Base-by-base conservation (phyloP, 2,888 invertebrate species). In the Troglohyphantes excavatus region DNA sequence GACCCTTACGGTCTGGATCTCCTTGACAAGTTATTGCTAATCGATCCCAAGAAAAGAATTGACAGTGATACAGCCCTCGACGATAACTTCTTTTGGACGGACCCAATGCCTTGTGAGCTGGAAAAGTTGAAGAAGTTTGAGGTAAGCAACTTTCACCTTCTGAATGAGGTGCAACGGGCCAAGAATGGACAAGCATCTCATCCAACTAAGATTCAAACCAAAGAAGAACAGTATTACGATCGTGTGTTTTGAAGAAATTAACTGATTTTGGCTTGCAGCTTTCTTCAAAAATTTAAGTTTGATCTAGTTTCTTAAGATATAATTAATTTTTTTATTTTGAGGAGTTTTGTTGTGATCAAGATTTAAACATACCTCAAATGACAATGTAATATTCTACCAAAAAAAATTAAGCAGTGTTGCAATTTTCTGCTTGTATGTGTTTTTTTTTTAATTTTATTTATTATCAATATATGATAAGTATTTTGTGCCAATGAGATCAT, bases 11-110 rank as follows among this genome's bases (percentile, higher is more conserved):
- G 98, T 0, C 96, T 99, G 93, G 98, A 99, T 93, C 94, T 99
- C 17, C 94, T 99, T 0, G 99, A 99, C 93, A 97, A 97, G 93
- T 94, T 99, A 26, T 94, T 99, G 65, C 96, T 97, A 11, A 94
- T 99, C 73, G 98, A 99, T 94, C 99, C 99, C 0, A 95, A 96
- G 0, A 97, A 97, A 93, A 94, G 98, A 89, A 95, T 94, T 84
- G 97, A 98, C 93, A 96, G 98, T 0, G 98, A 99, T 93, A 96
- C 96, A 0, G 98, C 98, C 0, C 93, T 99, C 0, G 98, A 98
- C 94, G 98, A 99, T 93, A 98, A 98, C 93, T 99, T 99, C 94
- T 99, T 99, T 94, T 99, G 98, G 98, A 97, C 96, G 5, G 98
- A 98, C 93, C 99, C 99, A 0, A 97, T 98, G 96, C 98, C 99